Evolutionary conservation across 2,797 vertebrate genomes (phyloP), one percentile per base, ranked within the genome.

Genomic region (Erethizon dorsatum): DNA sequence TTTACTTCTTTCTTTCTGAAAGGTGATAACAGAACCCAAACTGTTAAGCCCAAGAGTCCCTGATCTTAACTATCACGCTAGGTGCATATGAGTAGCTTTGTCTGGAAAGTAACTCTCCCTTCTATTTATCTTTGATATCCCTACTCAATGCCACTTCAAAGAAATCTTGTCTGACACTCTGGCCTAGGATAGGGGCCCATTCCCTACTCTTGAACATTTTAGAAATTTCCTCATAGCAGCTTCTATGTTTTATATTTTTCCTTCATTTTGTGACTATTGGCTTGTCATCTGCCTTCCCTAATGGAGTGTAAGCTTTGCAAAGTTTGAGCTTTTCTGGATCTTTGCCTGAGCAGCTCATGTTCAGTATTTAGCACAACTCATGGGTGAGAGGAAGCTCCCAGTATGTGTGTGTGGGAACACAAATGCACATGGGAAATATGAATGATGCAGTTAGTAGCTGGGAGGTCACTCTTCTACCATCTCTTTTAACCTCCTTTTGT

Each of bases 151-250:
- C 5, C 59, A 71, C 28, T n/a, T 65, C 37, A 26, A 1, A 12
- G 33, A 83, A 82, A 50, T 0, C 2, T 41, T 78, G 61, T 47
- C 67, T 37, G 17, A 33, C 7, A 22, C 28, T 6, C 50, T 45
- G 7, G 6, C 47, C 45, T 78, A 14, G 5, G 0, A 22, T 1
- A 6, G 3, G 20, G 6, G 1, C 10, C 20, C 8, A 1, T 84
- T 52, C 78, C 1, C 13, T 83, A 69, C 5, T 41, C 20, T 94
- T 2, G 56, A 75, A 28, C 18, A 26, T 33, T 1, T 1, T 6
- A 52, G 5, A 54, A 9, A 9, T 91, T 86, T 85, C 50, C 2
- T 71, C 18, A 18, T 14, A 28, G 24, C 5, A 52, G 5, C 37
- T 47, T 83, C 28, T 56, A 4, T 11, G 59, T 73, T 82, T 78